phyloP scores from a whole-genome alignment of 1,140 invertebrate species.

The Octopus sinensis region DNA sequence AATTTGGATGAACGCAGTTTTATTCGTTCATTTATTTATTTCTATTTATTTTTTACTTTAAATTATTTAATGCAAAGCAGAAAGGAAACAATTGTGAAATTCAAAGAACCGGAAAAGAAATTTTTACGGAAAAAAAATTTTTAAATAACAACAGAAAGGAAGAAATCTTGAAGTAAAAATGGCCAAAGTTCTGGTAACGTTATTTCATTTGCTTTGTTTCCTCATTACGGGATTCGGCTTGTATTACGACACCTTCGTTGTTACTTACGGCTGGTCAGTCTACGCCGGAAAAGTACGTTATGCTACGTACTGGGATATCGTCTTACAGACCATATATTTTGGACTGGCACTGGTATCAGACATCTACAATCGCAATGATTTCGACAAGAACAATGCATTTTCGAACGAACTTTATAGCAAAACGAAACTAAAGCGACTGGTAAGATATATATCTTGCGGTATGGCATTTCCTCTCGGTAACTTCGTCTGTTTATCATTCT shows the following conservation, averaged over 20 bases:
- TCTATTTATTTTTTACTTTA: background rate
- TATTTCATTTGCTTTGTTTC: background rate
- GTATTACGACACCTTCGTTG: background rate
- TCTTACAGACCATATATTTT: background rate
- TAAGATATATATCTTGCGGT: background rate
- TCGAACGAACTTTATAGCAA: background rate
- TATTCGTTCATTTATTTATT: too few species aligned
- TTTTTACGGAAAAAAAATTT: background rate
- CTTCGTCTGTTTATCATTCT: constrained; percentile 1
- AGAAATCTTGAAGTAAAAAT: background rate
- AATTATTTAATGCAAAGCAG: background rate
- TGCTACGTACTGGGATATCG: background rate
- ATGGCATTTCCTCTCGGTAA: background rate
- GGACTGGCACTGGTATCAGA: background rate
- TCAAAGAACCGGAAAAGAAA: background rate
- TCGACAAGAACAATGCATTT: background rate
- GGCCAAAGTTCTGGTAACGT: background rate
- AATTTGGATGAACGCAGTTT: too few species aligned
- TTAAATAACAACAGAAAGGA: background rate
- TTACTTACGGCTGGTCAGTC: background rate
- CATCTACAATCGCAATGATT: background rate
- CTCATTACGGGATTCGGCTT: background rate
- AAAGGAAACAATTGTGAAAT: background rate
- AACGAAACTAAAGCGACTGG: background rate
- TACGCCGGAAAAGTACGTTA: background rate